Evolutionary conservation across 2,888 invertebrate species (phyloP).

Genomic region (Melolontha melolontha): DNA sequence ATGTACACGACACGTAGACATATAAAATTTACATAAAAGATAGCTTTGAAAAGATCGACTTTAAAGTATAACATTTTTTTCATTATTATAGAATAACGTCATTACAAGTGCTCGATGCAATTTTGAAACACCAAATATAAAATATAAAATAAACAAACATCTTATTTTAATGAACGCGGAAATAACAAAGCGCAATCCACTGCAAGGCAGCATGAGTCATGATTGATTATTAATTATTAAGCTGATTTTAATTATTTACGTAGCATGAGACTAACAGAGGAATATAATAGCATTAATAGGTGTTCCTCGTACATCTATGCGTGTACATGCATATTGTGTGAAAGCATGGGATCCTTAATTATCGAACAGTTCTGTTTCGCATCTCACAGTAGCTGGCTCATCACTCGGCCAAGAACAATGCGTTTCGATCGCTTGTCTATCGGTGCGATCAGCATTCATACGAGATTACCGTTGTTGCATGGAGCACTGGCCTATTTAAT

Average conservation of each 20-base stretch:
- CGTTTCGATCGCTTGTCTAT: conserved; percentile 36
- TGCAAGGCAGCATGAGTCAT: conserved; percentile 8
- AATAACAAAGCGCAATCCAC: neutral
- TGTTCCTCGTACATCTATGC: conserved; percentile 5
- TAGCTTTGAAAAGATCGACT: no score
- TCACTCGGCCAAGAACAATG: conserved; percentile 42
- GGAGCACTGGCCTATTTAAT: conserved; percentile 37
- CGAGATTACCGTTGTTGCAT: conserved; percentile 42
- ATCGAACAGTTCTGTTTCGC: conserved; percentile 22
- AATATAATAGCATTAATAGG: conserved; percentile 26
- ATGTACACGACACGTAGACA: no score
- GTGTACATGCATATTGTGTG: conserved; percentile 8
- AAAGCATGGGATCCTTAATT: conserved; percentile 35
- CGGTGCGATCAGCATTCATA: conserved; percentile 41
- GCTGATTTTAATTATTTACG: conserved; percentile 18
- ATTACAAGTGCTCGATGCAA: no score
- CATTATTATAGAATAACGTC: no score
- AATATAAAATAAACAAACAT: neutral
- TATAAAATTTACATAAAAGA: no score
- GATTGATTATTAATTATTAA: conserved; percentile 25
- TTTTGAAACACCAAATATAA: no score
- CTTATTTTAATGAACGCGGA: conserved; percentile 1
- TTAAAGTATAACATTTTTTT: no score
- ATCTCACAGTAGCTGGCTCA: conserved; percentile 41
- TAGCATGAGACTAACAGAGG: conserved; percentile 10